Conservation (phyloP, 1,140 invertebrate species). For the Dendrolimus punctatus region DNA sequence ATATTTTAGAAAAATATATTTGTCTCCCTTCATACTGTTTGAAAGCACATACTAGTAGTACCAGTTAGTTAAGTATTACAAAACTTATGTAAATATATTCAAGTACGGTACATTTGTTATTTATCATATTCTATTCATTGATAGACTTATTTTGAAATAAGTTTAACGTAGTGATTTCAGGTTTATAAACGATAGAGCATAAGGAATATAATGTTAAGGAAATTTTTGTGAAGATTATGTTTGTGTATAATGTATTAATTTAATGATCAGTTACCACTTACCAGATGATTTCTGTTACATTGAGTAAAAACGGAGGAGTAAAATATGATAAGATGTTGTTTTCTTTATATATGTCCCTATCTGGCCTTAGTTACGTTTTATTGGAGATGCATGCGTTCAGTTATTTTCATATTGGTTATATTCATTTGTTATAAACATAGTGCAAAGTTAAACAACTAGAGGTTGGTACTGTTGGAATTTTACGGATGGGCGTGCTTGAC, state of each 20-base stretch:
- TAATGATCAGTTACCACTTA: constrained; percentile 46
- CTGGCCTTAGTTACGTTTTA: constrained; percentile 6
- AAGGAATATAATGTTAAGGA: constrained; percentile 42
- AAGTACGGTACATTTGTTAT: constrained; percentile 63
- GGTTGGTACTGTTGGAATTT: constrained; percentile 19
- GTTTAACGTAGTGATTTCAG: constrained; percentile 56
- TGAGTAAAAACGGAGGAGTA: constrained; percentile 60
- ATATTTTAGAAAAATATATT: constrained; percentile 50
- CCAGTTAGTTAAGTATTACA: constrained; percentile 31
- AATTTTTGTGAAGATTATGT: constrained; percentile 52
- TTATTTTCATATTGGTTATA: constrained; percentile 22
- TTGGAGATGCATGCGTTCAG: constrained; percentile 26
- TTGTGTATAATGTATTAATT: constrained; percentile 59
- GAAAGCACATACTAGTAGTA: constrained; percentile 51
- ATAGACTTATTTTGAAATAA: constrained; percentile 61
- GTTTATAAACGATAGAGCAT: constrained; percentile 51
- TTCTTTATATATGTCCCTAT: constrained; percentile 52
- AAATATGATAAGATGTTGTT: constrained; percentile 59
- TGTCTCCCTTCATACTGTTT: constrained; percentile 55
- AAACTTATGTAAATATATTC: constrained; percentile 57
- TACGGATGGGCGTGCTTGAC: too few relatives aligned
- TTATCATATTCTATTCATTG: constrained; percentile 64
- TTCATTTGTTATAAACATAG: constrained; percentile 57
- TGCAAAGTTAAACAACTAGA: constrained; percentile 47
- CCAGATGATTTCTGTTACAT: constrained; percentile 58